Percentiles rank a stretch among this genome's conserved stretches.
phyloP scores from a whole-genome alignment of 2,888 invertebrate genomes.

The Ceraclea dissimilis region DNA sequence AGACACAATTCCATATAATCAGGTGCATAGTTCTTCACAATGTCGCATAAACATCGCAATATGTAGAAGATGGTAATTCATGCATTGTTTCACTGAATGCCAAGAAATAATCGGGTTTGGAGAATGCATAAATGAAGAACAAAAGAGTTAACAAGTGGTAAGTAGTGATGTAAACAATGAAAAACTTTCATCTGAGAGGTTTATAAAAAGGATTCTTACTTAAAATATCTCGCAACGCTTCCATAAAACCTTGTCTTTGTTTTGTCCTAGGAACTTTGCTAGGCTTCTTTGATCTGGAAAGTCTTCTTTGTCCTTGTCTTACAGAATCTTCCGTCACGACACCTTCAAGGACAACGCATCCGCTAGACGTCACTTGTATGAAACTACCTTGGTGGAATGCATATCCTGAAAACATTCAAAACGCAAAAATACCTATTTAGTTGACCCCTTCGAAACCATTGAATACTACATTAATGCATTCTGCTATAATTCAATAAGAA shows the following conservation, averaged over 20 bases:
- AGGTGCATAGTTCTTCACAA: no score
- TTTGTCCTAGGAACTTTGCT: conserved; percentile 30
- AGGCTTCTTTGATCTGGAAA: conserved; percentile 38
- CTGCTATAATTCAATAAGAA: neutral
- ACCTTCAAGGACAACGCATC: conserved; percentile 55
- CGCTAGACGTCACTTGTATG: conserved; percentile 54
- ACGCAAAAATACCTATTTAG: neutral
- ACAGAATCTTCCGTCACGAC: conserved; percentile 36
- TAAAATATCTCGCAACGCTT: conserved; percentile 55
- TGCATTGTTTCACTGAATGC: no score
- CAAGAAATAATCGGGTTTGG: no score
- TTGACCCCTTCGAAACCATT: no score
- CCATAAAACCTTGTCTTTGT: conserved; percentile 50
- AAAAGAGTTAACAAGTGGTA: no score
- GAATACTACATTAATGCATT: neutral
- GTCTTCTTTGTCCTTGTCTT: conserved; percentile 38
- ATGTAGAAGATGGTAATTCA: no score
- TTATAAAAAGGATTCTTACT: conserved; percentile 35
- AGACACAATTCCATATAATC: no score
- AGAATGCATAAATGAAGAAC: no score
- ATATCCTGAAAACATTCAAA: conserved; percentile 47
- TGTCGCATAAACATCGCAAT: no score
- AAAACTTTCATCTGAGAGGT: no score
- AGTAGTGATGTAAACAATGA: no score
- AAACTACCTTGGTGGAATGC: conserved; percentile 67